These are phyloP conservation scores for Trachelus stipa DNA, from an alignment of 2,888 invertebrate species.

Conservation along the genomic window DNA sequence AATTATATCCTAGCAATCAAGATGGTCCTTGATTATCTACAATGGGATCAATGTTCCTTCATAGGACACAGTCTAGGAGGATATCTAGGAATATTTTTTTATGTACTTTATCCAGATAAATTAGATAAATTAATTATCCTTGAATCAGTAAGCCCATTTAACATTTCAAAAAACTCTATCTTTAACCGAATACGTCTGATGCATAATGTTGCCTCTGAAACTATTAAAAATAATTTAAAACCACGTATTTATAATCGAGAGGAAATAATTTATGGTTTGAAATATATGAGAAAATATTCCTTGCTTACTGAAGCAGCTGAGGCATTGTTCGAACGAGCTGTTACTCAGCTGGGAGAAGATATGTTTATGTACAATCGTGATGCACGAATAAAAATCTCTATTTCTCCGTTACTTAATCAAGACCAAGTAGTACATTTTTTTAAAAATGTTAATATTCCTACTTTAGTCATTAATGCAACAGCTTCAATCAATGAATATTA, in stretches of 20 bases:
- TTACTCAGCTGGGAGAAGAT: constrained; percentile 64
- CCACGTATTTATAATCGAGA: constrained; percentile 64
- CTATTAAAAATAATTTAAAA: constrained; percentile 39
- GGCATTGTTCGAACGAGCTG: constrained; percentile 67
- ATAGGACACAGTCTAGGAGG: constrained; percentile 70
- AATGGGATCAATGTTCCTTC: constrained; percentile 62
- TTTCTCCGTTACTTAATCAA: constrained; percentile 47
- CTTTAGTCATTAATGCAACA: constrained; percentile 31
- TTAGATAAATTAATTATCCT: constrained; percentile 66
- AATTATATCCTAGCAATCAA: constrained; percentile 54
- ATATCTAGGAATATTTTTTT: constrained; percentile 61
- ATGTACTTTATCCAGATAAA: constrained; percentile 64
- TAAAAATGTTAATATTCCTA: constrained; percentile 28
- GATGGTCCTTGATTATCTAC: constrained; percentile 58
- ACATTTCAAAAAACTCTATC: constrained; percentile 42
- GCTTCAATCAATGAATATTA: not conserved
- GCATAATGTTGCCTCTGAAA: constrained; percentile 62
- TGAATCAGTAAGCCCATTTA: constrained; percentile 60
- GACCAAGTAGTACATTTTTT: constrained; percentile 27
- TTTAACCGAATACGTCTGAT: constrained; percentile 53
- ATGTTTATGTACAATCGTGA: constrained; percentile 71
- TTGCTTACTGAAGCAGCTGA: constrained; percentile 68
- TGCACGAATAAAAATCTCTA: constrained; percentile 66
- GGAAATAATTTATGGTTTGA: constrained; percentile 68
- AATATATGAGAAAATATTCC: constrained; percentile 59